Base-by-base conservation (phyloP, 2,888 invertebrate species). In the Gnatocerus cornutus region DNA sequence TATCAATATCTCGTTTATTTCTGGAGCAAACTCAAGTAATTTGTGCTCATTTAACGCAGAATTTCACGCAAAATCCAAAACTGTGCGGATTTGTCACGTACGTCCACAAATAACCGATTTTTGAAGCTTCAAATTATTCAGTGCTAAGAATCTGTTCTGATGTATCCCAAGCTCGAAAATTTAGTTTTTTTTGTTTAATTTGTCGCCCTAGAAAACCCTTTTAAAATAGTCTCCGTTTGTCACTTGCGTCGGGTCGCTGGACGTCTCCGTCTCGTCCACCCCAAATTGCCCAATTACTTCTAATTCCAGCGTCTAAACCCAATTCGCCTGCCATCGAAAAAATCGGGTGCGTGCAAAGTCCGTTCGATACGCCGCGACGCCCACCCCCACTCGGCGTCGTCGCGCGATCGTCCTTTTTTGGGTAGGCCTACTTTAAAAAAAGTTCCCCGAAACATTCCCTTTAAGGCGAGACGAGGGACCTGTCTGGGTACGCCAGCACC, bases 391-490 rank as follows among this genome's bases (percentile, higher is more conserved):
- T 10, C 39, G 39, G 52, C 68, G 66, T 64, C 70, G 69, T 52
- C 45, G 55, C 65, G 65, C 65, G 64, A 50, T 27, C 37, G 65
- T 46, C 46, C 43, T 68, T 74, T 74, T 71, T 71, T 73, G 73
- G 69, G 56, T 68, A 72, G 73, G 72, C 69, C 74, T 69, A 73
- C 73, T 76, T 74, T 73, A 75, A 76, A 76, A 73, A 71, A 76
- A 66, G 27, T 41, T 68, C 61, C 29, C 43, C 69, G 69, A 68
- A 55, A 72, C 73, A 76, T 75, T 74, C 75, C 74, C 76, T 77
- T 75, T 75, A 75, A 75, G 76, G 76, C 72, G 67, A 72, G 72
- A 72, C 72, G 73, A 73, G 73, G 76, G 73, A 53, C 43, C 56
- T 37, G 65, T 73, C 71, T 72, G 73, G 71, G 71, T 69, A 68